Evolutionary conservation across 2,113 vertebrate genomes (phyloP), one percentile per base, ranked within the genome.

Genomic region (Ciconia stormi): DNA sequence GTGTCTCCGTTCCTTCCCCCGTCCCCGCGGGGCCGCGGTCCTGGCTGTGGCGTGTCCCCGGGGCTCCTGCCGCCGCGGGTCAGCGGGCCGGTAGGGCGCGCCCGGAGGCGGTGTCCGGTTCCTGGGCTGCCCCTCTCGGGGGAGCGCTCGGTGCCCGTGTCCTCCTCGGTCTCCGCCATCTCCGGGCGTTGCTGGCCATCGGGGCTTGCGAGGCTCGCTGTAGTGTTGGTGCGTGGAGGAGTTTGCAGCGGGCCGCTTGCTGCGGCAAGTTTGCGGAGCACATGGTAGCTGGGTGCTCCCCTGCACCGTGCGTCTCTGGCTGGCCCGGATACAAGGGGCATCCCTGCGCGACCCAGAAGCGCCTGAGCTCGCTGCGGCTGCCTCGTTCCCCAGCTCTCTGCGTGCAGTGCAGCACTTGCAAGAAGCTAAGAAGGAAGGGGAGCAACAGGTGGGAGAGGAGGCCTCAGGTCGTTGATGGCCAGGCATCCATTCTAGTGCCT

Each of bases 401-500:
- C 27, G 9, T 4, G 20, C 52, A 3, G 44, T 3, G 18, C 59
- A 4, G 32, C 30, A 1, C 52, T 20, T 5, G 27, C 29, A 2
- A 8, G 46, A 53, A 66, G 49, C 77, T 3, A 10, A 7, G 36
- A 10, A 29, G 30, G 8, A 10, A 17, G 27, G 23, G 66, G 49
- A 58, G 62, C 67, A 44, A 14, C 85, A 29, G 78, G 82, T 32
- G 63, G 56, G 67, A 47, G 72, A 17, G 16, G 56, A 50, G 72
- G 12, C 58, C 38, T 26, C 12, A 0, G 10, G 2, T 6, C 13
- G 9, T 3, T 9, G 55, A 1, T 6, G 40, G 29, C 76, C 23
- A 6, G 32, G 21, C 34, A 3, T 10, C 23, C 15, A 0, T 22
- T 3, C 30, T 2, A 0, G 58, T 2, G 17, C 20, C 11, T 2